Conservation (phyloP, 2,113 vertebrate genomes). For the Drymodes brunneopygia region DNA sequence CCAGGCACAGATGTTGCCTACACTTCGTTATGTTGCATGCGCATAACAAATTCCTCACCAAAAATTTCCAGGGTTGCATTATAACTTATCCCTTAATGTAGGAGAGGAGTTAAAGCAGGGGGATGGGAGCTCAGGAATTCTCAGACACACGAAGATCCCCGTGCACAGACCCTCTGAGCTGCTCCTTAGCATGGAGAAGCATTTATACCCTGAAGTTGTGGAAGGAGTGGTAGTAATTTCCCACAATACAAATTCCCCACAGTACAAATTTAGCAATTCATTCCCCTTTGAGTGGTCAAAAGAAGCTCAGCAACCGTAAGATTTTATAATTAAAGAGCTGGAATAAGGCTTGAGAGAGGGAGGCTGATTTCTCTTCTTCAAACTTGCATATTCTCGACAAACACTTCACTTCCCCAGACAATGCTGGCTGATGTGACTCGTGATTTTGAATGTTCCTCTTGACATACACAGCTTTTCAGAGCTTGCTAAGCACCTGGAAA, state of each 20-base stretch:
- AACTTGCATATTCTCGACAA: background rate
- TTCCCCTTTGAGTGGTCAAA: conserved; percentile 18
- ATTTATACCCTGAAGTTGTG: background rate
- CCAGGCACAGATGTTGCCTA: background rate
- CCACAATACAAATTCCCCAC: background rate
- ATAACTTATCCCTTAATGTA: background rate
- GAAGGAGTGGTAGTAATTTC: background rate
- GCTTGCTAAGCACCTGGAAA: background rate
- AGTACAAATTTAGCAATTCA: conserved; percentile 18
- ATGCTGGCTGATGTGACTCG: background rate
- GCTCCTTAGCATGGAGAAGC: background rate
- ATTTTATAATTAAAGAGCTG: conserved; percentile 36
- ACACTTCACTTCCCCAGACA: conserved; percentile 29
- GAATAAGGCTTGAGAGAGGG: background rate
- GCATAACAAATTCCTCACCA: background rate
- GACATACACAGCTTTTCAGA: background rate
- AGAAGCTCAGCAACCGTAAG: background rate
- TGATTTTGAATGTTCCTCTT: conserved; percentile 28
- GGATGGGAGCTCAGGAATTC: background rate
- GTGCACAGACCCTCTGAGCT: background rate
- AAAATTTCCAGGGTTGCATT: background rate
- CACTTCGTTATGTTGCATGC: background rate
- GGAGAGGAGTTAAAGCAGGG: background rate
- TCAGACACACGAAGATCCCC: rapidly evolving
- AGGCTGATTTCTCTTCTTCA: conserved; percentile 24